Evolutionary conservation across 2,888 invertebrate genomes (phyloP).

Genomic region (Pyrrhia umbra): DNA sequence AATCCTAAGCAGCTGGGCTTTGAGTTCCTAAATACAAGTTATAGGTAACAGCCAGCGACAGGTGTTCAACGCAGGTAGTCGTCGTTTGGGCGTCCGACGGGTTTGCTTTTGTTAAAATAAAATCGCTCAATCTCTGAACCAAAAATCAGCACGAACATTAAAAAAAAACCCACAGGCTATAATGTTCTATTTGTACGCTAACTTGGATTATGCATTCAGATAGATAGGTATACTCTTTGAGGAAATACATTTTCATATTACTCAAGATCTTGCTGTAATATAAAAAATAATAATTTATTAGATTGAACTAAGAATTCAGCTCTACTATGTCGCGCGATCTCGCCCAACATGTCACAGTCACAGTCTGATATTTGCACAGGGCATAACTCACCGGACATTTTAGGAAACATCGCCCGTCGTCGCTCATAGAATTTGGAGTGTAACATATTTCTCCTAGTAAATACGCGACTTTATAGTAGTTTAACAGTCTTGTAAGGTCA

Average conservation of each 20-base stretch:
- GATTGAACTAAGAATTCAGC: not conserved
- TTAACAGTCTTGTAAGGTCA: not conserved
- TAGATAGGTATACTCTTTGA: not conserved
- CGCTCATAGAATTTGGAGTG: not conserved
- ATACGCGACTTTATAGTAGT: not conserved
- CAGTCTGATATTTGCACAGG: not conserved
- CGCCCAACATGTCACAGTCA: not conserved
- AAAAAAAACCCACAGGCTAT: conserved; percentile 5
- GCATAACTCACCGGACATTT: not conserved
- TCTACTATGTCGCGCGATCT: not conserved
- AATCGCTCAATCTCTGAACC: conserved; percentile 65
- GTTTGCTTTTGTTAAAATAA: conserved; percentile 72
- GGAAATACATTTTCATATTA: not conserved
- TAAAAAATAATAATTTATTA: not conserved
- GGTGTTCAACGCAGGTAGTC: conserved; percentile 87
- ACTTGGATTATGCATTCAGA: not conserved
- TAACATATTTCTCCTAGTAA: not conserved
- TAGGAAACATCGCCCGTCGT: not conserved
- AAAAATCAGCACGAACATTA: conserved; percentile 51
- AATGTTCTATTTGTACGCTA: not conserved
- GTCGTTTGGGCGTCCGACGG: conserved; percentile 65
- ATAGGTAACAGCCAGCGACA: conserved; percentile 71
- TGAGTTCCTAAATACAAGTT: conserved; percentile 60
- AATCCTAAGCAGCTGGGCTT: conserved; percentile 46
- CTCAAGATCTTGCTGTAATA: not conserved